phyloP scores from a whole-genome alignment of 2,113 vertebrate species.

The Cynoglossus semilaevis region DNA sequence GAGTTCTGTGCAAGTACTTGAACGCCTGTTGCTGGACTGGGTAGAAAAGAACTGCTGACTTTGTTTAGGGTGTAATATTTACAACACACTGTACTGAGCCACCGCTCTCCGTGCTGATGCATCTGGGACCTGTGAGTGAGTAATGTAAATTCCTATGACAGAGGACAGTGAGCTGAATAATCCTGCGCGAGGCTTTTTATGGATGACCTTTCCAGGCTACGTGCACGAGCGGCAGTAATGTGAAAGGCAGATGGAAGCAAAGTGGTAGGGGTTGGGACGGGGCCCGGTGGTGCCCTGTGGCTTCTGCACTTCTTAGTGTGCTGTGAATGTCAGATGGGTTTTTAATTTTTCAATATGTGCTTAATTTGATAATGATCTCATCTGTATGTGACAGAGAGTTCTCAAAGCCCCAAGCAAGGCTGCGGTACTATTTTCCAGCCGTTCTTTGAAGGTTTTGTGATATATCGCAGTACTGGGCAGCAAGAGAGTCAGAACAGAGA shows the following conservation, averaged over 20 bases:
- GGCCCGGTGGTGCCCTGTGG: slow-evolving; percentile 37
- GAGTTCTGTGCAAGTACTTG: background rate
- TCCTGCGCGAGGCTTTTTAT: slow-evolving; percentile 62
- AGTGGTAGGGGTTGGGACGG: slow-evolving; percentile 55
- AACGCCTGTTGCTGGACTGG: background rate
- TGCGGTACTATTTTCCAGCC: background rate
- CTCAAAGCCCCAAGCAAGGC: background rate
- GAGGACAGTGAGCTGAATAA: slow-evolving; percentile 60
- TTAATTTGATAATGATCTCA: slow-evolving; percentile 65
- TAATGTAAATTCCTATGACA: slow-evolving; percentile 54
- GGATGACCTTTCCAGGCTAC: slow-evolving; percentile 70
- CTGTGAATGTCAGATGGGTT: slow-evolving; percentile 51
- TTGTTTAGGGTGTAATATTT: slow-evolving; percentile 17
- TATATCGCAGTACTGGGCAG: slow-evolving; percentile 16
- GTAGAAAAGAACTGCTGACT: background rate
- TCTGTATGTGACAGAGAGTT: slow-evolving; percentile 42
- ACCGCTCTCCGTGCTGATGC: slow-evolving; percentile 7
- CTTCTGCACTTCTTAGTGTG: slow-evolving; percentile 19
- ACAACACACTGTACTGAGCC: slow-evolving; percentile 1
- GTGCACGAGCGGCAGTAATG: slow-evolving; percentile 52
- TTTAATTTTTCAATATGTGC: slow-evolving; percentile 45
- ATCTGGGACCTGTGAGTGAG: slow-evolving; percentile 28
- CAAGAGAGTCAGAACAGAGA: slow-evolving; percentile 29
- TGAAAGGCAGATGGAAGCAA: slow-evolving; percentile 58
- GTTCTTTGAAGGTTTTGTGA: slow-evolving; percentile 10